phyloP scores from a whole-genome alignment of 2,888 invertebrate species.

The Microplitis deprimator region DNA sequence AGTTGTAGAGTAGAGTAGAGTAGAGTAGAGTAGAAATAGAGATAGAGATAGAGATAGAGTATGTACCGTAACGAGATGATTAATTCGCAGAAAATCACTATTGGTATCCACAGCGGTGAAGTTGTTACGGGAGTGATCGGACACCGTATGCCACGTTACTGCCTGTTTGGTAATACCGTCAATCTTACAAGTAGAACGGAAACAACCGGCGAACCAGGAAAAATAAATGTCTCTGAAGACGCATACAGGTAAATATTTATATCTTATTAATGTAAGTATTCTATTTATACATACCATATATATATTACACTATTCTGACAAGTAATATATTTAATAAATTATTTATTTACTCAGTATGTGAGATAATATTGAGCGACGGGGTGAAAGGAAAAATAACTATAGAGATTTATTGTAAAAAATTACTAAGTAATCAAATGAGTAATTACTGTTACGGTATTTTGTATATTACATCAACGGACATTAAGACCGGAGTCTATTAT shows the following conservation, averaged over 20 bases:
- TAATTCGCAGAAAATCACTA: constrained; percentile 85
- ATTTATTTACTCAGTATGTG: background rate
- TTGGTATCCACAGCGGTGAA: constrained; percentile 94
- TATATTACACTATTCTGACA: no score
- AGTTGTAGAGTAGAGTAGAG: background rate
- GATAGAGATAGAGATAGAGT: background rate
- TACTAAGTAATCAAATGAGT: constrained; percentile 19
- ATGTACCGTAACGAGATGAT: constrained; percentile 10
- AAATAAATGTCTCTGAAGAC: constrained; percentile 92
- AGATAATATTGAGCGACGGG: constrained; percentile 18
- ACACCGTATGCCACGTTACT: constrained; percentile 93
- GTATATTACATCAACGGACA: constrained; percentile 20
- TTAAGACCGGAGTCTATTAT: constrained; percentile 11
- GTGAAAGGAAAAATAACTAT: constrained; percentile 45
- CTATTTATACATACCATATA: no score
- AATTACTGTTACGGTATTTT: constrained; percentile 38
- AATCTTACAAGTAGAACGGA: constrained; percentile 94
- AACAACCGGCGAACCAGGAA: constrained; percentile 90
- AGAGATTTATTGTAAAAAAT: constrained; percentile 36
- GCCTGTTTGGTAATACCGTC: constrained; percentile 93
- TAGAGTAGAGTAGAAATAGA: background rate
- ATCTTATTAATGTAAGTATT: background rate
- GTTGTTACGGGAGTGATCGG: constrained; percentile 96
- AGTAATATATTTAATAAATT: background rate
- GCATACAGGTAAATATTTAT: constrained; percentile 83